Evolutionary conservation across 2,113 vertebrate genomes (phyloP).

Genomic region (Leptobrachium ailaonicum): DNA sequence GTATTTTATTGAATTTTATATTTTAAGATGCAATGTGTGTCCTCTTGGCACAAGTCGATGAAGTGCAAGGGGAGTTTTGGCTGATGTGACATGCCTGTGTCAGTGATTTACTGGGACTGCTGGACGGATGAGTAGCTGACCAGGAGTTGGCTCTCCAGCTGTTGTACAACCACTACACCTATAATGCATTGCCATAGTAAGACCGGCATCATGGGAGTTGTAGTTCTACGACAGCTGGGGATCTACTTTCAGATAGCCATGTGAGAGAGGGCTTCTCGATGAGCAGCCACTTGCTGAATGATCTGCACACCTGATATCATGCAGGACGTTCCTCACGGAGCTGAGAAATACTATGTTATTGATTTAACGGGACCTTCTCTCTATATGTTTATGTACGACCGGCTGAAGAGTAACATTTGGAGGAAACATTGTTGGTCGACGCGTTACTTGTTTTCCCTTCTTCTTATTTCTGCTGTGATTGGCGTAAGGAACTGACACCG

Average conservation of each 20-base stretch:
- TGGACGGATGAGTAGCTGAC: neutral
- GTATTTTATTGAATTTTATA: no score
- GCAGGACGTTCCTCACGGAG: no score
- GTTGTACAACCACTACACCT: no score
- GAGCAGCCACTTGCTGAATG: neutral
- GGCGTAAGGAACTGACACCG: neutral
- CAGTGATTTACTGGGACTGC: conserved; percentile 10
- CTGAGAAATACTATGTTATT: no score
- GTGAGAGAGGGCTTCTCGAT: no score
- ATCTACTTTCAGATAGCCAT: no score
- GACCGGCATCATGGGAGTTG: no score
- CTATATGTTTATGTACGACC: neutral
- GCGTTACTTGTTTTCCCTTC: neutral
- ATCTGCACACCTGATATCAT: neutral
- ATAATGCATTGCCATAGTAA: no score
- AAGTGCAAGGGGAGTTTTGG: neutral
- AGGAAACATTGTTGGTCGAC: neutral
- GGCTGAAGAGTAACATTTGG: neutral
- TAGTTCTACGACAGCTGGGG: no score
- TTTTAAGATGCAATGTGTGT: no score
- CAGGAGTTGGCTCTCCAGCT: conserved; percentile 6
- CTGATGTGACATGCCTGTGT: neutral
- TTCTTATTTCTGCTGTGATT: neutral
- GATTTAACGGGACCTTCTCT: no score
- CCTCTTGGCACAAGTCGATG: neutral